These are phyloP conservation scores for Aphis gossypii DNA, from an alignment of 1,140 invertebrate species.

Conservation along the genomic window DNA sequence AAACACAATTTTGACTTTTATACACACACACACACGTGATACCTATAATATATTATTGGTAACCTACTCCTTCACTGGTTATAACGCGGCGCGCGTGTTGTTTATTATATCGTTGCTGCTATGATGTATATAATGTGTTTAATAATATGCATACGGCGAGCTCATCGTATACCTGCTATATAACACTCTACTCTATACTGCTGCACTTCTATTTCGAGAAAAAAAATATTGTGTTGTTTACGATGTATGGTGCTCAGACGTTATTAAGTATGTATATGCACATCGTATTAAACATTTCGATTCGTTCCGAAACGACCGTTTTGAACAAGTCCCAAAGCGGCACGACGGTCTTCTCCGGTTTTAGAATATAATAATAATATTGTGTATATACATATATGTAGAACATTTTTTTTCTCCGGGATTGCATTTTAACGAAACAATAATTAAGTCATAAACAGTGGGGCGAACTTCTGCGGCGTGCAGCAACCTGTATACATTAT, in stretches of 20 bases:
- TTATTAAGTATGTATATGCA: neutral
- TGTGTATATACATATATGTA: neutral
- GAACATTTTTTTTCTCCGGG: neutral
- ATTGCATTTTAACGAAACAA: neutral
- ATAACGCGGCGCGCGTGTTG: neutral
- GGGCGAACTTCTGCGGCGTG: neutral
- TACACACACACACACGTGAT: too few species aligned
- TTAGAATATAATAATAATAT: conserved; percentile 2
- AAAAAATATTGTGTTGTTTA: neutral
- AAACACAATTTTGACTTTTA: too few species aligned
- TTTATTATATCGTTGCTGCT: neutral
- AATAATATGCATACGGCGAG: too few species aligned
- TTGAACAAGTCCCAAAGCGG: neutral
- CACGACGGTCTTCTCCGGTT: neutral
- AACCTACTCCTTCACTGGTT: too few species aligned
- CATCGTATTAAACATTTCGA: neutral
- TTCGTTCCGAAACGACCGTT: neutral
- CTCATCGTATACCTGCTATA: too few species aligned
- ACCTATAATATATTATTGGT: too few species aligned
- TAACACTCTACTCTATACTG: neutral
- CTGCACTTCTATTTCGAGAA: neutral
- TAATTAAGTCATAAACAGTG: conserved; percentile 10
- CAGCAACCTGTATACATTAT: neutral
- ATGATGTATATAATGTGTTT: neutral
- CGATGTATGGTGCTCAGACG: neutral